Percentiles rank a stretch among this genome's conserved stretches.
Conservation (phyloP, 2,888 invertebrate species). For the Cremastobaeus sp. region DNA sequence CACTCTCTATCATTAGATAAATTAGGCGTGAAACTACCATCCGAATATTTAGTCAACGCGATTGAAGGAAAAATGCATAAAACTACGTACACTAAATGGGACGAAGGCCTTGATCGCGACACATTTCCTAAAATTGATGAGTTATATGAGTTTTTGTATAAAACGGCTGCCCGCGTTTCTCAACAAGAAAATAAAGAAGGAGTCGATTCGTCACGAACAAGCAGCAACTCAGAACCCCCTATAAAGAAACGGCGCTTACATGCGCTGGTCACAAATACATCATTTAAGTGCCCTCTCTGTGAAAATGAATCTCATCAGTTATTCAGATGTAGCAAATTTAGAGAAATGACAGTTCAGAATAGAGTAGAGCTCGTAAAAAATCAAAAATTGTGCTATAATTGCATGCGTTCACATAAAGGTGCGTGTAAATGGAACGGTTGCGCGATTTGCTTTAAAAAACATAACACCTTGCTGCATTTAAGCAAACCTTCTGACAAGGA, state of each 20-base stretch:
- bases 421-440: too few relatives aligned
- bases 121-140: background rate
- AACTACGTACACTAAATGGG: background rate
- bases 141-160: background rate
- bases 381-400: too few relatives aligned
- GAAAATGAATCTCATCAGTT: background rate
- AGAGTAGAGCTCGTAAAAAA: too few relatives aligned
- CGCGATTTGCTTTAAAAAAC: too few relatives aligned
- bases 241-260: background rate
- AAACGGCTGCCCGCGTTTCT: background rate
- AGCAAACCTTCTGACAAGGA: too few relatives aligned
- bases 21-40: conserved; percentile 1
- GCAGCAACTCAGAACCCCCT: background rate
- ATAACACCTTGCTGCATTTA: too few relatives aligned
- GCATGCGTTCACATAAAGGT: too few relatives aligned
- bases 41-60: conserved; percentile 1
- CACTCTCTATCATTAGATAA: background rate
- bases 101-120: background rate
- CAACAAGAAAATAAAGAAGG: conserved; percentile 1
- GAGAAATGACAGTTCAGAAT: too few relatives aligned
- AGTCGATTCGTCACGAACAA: too few relatives aligned
- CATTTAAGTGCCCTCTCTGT: background rate
- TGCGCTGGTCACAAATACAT: background rate
- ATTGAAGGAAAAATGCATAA: background rate
- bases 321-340: too few relatives aligned